phyloP scores from a whole-genome alignment of 2,113 vertebrate genomes.

The Onychorhynchus coronatus region DNA sequence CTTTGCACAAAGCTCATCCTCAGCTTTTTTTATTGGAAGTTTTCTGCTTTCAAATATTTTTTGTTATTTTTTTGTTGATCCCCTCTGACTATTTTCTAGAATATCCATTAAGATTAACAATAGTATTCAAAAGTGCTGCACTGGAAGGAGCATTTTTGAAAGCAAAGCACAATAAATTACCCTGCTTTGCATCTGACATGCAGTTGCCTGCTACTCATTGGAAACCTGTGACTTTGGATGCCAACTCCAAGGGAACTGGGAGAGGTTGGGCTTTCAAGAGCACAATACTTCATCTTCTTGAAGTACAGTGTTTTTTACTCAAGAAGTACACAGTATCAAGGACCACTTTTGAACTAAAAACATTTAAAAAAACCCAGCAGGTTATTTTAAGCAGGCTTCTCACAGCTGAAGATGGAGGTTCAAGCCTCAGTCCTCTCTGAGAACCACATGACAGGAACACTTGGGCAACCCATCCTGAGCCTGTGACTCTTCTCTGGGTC shows the following conservation, averaged over 20 bases:
- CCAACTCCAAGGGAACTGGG: not conserved
- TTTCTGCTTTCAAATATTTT: not conserved
- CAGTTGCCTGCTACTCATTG: not conserved
- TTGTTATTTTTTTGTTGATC: not conserved
- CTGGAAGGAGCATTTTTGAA: not conserved
- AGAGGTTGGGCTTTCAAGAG: not conserved
- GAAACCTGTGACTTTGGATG: not conserved
- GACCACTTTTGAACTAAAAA: not conserved
- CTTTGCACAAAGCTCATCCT: not conserved
- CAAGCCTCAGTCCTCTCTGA: not conserved
- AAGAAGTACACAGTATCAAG: not conserved
- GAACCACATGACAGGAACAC: rapidly evolving
- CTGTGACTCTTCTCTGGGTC: not conserved
- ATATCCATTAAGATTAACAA: not conserved
- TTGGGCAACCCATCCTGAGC: not conserved
- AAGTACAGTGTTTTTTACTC: not conserved
- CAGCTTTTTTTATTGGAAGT: not conserved
- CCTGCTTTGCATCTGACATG: not conserved
- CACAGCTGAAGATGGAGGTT: not conserved
- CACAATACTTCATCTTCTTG: not conserved
- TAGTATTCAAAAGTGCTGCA: not conserved
- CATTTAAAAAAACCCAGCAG: not conserved
- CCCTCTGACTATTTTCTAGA: not conserved
- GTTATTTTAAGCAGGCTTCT: not conserved
- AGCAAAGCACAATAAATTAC: not conserved